These are phyloP conservation scores for Catostylus mosaicus DNA, from an alignment of 30 jellyfish, hydroid and myxozoan genomes.

Conservation along the genomic window DNA sequence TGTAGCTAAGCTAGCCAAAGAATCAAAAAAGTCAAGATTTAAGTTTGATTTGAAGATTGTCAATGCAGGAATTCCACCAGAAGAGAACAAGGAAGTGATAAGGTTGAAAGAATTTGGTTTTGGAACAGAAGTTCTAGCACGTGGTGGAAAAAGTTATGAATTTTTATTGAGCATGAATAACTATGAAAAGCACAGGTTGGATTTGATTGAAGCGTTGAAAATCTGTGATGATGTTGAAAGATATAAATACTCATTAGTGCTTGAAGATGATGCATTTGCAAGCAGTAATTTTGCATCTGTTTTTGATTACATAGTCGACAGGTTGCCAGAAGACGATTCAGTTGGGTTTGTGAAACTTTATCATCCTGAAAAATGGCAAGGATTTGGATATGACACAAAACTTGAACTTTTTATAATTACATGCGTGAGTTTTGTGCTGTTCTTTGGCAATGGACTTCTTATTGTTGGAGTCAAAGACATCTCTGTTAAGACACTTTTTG, in stretches of 20 bases:
- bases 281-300: not conserved
- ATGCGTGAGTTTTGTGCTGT: not conserved
- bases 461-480: not conserved
- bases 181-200: constrained; percentile 44
- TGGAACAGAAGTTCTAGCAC: not conserved
- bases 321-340: constrained; percentile 12
- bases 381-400: constrained; percentile 53
- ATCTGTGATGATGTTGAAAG: constrained; percentile 7
- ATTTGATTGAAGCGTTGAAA: constrained; percentile 20
- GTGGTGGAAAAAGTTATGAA: not conserved
- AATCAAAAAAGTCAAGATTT: not conserved
- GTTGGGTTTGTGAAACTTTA: constrained; percentile 33
- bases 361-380: constrained; percentile 63
- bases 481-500: not conserved
- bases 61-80: constrained; percentile 36
- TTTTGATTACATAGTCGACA: constrained; percentile 1
- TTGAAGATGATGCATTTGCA: constrained; percentile 60
- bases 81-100: not conserved
- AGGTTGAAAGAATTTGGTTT: not conserved
- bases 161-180: not conserved
- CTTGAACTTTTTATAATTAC: constrained; percentile 6
- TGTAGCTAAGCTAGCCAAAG: constrained; percentile 35
- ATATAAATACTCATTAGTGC: constrained; percentile 24
- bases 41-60: constrained; percentile 15
- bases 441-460: not conserved